Evolutionary conservation across 2,888 invertebrate species (phyloP), one percentile per base, ranked within the genome.

Genomic region (Aleiodes testaceus): DNA sequence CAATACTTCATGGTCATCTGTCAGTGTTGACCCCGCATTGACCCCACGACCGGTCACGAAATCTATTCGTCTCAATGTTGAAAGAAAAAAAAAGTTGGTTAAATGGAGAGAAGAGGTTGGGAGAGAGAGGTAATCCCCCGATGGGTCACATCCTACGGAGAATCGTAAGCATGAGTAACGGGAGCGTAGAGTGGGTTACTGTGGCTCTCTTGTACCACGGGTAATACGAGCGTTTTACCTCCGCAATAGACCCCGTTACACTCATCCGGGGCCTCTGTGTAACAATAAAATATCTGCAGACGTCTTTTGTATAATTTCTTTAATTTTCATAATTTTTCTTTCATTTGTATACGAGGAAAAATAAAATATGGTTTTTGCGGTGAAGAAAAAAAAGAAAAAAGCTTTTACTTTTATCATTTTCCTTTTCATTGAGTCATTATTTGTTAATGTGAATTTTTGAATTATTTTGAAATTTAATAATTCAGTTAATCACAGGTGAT

Each of bases 161-260:
- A 73, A 64, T 70, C 61, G 66, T 73, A 65, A 76, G 64, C 74
- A 66, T 73, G 73, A 75, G 74, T 77, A 76, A 77, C 77, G 77
- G 77, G 71, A 76, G 76, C 75, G 69, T 66, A 74, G 75, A 77
- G 77, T 77, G 75, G 77, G 76, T 77, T 77, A 77, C 74, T 69
- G 76, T 76, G 75, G 69, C 76, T 75, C 71, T 70, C 69, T 69
- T 66, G 18, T 47, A 11, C 53, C 36, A 36, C 9, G 36, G 44
- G 49, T 47, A 65, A 65, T 44, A 55, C 53, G 42, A 52, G 42
- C 44, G 53, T 65, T 63, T 44, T 53, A 53, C 53, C 53, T 53
- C 30, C 50, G 49, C 42, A 30, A 20, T 20, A 70, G 55, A 70
- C 65, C 65, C 70, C 64, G 65, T 64, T 70, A 64, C 26, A 12